Evolutionary conservation across 2,888 invertebrate genomes (phyloP).

Genomic region (Marasmarcha lunaedactyla): DNA sequence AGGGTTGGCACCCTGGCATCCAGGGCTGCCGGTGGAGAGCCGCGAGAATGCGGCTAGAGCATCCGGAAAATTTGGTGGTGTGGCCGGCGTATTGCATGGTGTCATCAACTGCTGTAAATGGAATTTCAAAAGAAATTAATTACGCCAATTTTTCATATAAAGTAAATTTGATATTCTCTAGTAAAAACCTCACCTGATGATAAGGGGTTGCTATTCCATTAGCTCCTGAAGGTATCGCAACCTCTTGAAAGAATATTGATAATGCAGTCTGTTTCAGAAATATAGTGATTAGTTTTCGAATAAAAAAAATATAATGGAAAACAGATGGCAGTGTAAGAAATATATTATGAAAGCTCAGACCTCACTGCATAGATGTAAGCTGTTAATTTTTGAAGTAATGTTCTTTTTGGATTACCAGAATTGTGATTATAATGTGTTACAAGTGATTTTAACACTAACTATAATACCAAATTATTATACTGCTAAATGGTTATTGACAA

Average conservation of each 20-base stretch:
- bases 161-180: background rate
- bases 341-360: too few species aligned
- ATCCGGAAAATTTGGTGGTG: conserved; percentile 94
- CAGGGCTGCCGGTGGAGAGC: conserved; percentile 77
- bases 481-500: too few species aligned
- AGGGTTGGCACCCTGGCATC: conserved; percentile 33
- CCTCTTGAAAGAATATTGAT: conserved; percentile 96
- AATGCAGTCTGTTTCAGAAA: conserved; percentile 82
- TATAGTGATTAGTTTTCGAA: too few species aligned
- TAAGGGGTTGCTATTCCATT: conserved; percentile 79
- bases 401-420: too few species aligned
- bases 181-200: conserved; percentile 75
- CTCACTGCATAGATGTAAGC: too few species aligned
- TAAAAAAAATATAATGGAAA: conserved; percentile 10
- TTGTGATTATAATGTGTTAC: too few species aligned
- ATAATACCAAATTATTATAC: too few species aligned
- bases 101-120: conserved; percentile 81
- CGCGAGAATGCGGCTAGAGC: conserved; percentile 90
- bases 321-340: background rate
- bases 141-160: too few species aligned
- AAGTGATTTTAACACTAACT: too few species aligned
- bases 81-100: conserved; percentile 94
- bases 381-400: too few species aligned
- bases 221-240: conserved; percentile 82
- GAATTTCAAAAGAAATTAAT: background rate